These are phyloP conservation scores for Tursiops truncatus DNA, from an alignment of 2,113 vertebrate genomes.

Conservation along the genomic window DNA sequence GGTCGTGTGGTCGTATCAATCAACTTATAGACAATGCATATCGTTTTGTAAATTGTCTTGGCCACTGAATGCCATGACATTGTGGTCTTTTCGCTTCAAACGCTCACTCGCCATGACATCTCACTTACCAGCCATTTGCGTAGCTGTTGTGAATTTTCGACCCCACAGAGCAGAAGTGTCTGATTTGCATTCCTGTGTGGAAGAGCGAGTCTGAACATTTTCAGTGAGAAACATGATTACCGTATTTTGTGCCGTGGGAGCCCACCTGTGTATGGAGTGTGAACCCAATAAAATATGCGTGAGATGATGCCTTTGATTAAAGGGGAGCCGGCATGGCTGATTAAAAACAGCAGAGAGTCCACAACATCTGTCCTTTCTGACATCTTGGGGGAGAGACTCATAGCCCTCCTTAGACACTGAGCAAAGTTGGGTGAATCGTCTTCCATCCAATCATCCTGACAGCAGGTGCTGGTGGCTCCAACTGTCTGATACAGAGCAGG, in stretches of 20 bases:
- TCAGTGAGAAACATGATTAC: background rate
- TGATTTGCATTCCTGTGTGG: background rate
- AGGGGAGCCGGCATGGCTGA: fast-evolving
- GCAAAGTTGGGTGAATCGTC: background rate
- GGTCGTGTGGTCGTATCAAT: fast-evolving
- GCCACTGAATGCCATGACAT: background rate
- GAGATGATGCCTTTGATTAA: background rate
- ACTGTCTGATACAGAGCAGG: background rate
- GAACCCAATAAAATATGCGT: background rate
- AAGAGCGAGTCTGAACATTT: background rate
- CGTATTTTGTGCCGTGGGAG: background rate
- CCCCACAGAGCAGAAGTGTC: background rate
- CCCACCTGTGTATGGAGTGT: no score
- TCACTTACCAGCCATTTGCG: background rate
- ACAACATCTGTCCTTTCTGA: background rate
- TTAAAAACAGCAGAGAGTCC: background rate
- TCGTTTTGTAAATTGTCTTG: background rate
- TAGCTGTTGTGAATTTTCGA: background rate
- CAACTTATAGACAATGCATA: fast-evolving
- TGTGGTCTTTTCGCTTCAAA: no score
- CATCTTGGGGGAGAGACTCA: background rate
- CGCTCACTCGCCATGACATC: fast-evolving
- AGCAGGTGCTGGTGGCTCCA: background rate
- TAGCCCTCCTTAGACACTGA: background rate
- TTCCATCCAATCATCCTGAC: no score